These are phyloP conservation scores for Phlogophora meticulosa DNA, from an alignment of 2,888 invertebrate species.

Conservation along the genomic window DNA sequence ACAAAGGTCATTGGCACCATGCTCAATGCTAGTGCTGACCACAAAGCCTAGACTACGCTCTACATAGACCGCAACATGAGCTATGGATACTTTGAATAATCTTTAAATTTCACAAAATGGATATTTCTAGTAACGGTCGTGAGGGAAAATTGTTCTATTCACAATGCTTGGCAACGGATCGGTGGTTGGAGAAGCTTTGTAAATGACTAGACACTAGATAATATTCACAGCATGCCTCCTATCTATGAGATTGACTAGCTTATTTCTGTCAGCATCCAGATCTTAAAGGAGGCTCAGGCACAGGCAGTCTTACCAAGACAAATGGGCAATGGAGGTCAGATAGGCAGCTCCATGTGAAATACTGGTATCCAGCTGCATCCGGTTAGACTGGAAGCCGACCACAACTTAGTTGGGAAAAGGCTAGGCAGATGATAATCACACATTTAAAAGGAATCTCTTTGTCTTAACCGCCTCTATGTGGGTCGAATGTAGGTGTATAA, in stretches of 20 bases:
- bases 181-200: constrained; percentile 2
- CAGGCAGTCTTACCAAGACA: too few relatives aligned
- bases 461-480: too few relatives aligned
- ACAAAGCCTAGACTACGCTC: constrained; percentile 52
- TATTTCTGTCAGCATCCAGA: not conserved
- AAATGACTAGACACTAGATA: constrained; percentile 5
- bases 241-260: not conserved
- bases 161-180: constrained; percentile 5
- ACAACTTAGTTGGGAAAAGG: too few relatives aligned
- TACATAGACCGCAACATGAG: constrained; percentile 51
- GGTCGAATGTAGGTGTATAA: too few relatives aligned
- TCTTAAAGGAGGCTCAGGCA: not conserved
- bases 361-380: too few relatives aligned
- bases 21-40: constrained; percentile 35
- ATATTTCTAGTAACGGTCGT: constrained; percentile 15
- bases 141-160: constrained; percentile 24
- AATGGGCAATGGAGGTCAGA: too few relatives aligned
- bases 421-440: too few relatives aligned
- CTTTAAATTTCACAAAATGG: constrained; percentile 38
- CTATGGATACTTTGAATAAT: constrained; percentile 32
- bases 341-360: too few relatives aligned
- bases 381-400: too few relatives aligned
- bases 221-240: constrained; percentile 1
- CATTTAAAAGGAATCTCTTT: too few relatives aligned
- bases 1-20: constrained; percentile 58